These are phyloP conservation scores for Callosobruchus maculatus DNA, from an alignment of 2,888 invertebrate genomes.

Conservation along the genomic window DNA sequence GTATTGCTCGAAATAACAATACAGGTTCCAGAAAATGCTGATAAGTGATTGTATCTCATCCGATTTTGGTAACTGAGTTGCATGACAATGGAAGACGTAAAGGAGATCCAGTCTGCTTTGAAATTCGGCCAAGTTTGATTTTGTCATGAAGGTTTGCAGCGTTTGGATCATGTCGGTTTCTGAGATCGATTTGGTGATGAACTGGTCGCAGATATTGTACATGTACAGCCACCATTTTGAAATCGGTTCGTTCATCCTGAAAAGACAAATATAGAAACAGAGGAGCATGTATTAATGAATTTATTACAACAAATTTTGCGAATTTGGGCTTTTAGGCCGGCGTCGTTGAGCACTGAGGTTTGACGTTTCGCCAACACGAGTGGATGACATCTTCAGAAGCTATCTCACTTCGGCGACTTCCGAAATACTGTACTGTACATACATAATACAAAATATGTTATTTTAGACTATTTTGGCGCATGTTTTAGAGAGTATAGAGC, in stretches of 20 bases:
- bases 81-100: constrained; percentile 77
- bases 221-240: constrained; percentile 91
- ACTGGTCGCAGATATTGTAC: constrained; percentile 67
- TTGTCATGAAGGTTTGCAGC: constrained; percentile 78
- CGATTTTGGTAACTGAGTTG: constrained; percentile 53
- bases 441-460: background rate
- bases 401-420: too few relatives aligned
- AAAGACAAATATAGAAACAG: constrained; percentile 18
- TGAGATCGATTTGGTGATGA: constrained; percentile 44
- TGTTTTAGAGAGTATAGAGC: background rate
- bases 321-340: too few relatives aligned
- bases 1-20: constrained; percentile 83
- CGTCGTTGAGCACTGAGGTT: too few relatives aligned
- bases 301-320: too few relatives aligned
- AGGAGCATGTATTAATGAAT: too few relatives aligned
- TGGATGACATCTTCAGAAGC: too few relatives aligned
- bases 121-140: constrained; percentile 81
- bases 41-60: constrained; percentile 53
- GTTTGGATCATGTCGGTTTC: constrained; percentile 54
- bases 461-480: background rate
- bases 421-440: too few relatives aligned
- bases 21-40: constrained; percentile 74
- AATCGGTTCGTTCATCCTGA: constrained; percentile 62
- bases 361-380: too few relatives aligned
- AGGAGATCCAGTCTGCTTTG: constrained; percentile 73